Evolutionary conservation across 2,113 vertebrate genomes (phyloP).

Genomic region (Sialia sialis): DNA sequence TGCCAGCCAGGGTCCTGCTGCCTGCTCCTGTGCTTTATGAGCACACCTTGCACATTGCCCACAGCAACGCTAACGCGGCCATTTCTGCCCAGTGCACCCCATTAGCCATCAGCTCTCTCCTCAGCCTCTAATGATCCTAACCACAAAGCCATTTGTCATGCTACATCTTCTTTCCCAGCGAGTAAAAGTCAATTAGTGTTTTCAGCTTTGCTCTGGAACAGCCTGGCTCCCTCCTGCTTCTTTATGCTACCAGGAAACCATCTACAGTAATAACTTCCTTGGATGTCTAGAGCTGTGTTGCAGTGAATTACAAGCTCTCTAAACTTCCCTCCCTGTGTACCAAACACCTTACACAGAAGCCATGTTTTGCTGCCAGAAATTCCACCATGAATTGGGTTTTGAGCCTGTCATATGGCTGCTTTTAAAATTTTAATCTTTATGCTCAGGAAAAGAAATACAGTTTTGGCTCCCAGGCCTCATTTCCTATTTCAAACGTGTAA

Average conservation of each 20-base stretch:
- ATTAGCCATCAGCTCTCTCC: not conserved
- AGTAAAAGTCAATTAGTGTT: constrained; percentile 41
- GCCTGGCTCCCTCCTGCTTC: not conserved
- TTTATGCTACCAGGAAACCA: constrained; percentile 39
- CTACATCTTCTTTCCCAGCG: not conserved
- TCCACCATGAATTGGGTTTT: not conserved
- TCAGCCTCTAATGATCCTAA: not conserved
- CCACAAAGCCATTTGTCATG: constrained; percentile 17
- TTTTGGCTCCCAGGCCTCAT: not conserved
- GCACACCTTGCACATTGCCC: not conserved
- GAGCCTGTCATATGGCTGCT: not conserved
- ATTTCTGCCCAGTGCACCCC: not conserved
- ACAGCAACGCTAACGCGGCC: not conserved
- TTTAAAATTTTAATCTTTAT: not conserved
- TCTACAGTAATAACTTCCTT: not conserved
- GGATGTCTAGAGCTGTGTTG: not conserved
- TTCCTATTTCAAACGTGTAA: not conserved
- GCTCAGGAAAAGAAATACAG: not conserved
- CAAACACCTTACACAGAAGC: not conserved
- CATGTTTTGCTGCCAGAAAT: not conserved
- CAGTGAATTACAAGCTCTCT: not conserved
- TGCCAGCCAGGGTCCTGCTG: not conserved
- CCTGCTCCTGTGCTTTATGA: not conserved
- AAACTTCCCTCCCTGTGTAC: not conserved
- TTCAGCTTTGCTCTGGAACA: not conserved